phyloP scores from a whole-genome alignment of 2,888 invertebrate species.

The Acleris emargana region DNA sequence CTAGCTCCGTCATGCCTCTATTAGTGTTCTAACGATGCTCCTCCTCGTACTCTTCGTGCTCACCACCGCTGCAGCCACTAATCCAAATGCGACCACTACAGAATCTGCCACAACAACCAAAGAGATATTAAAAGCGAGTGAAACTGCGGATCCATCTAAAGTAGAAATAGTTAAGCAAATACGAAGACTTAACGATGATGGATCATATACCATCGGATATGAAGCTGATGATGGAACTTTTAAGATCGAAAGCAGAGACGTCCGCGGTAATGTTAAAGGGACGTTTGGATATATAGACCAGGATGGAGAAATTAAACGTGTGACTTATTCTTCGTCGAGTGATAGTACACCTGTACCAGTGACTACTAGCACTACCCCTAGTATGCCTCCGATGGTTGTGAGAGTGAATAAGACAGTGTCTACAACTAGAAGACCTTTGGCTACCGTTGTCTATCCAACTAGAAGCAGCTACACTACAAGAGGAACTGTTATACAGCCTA shows the following conservation, averaged over 20 bases:
- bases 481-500: constrained; percentile 86
- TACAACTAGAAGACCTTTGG: constrained; percentile 81
- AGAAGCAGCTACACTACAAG: constrained; percentile 82
- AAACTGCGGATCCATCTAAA: constrained; percentile 87
- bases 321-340: constrained; percentile 86
- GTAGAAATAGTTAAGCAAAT: constrained; percentile 92
- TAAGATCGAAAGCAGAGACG: constrained; percentile 92
- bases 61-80: constrained; percentile 53
- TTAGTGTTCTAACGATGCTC: constrained; percentile 71
- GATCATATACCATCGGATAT: constrained; percentile 93
- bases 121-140: constrained; percentile 84
- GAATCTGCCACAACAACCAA: constrained; percentile 66
- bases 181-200: constrained; percentile 91
- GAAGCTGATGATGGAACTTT: constrained; percentile 94
- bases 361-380: constrained; percentile 61
- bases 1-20: constrained; percentile 77
- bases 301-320: constrained; percentile 90
- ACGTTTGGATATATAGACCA: constrained; percentile 92
- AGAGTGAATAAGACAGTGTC: constrained; percentile 77
- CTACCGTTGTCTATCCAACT: constrained; percentile 79
- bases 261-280: constrained; percentile 91
- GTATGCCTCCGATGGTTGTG: constrained; percentile 74
- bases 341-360: constrained; percentile 74
- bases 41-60: constrained; percentile 66
- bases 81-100: constrained; percentile 55